phyloP scores from a whole-genome alignment of 1,140 invertebrate genomes.

The Amphibalanus amphitrite region DNA sequence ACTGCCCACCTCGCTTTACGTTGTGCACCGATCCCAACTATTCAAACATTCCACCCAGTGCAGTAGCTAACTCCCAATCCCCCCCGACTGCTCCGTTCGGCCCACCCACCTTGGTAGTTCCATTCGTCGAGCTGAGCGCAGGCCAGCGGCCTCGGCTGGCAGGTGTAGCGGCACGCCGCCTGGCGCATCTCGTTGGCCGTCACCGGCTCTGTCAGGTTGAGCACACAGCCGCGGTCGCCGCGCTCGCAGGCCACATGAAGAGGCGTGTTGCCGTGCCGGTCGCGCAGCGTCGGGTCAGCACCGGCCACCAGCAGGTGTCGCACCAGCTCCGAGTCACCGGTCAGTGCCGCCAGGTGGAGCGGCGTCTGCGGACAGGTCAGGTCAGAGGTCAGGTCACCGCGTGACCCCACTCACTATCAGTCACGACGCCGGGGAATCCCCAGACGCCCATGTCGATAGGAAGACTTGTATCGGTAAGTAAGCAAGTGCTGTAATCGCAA shows the following conservation, averaged over 20 bases:
- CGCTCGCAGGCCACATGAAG: slow-evolving; percentile 37
- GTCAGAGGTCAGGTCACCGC: no score
- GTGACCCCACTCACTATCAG: no score
- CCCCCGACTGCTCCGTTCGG: no score
- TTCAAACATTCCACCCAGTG: no score
- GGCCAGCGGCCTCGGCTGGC: background rate
- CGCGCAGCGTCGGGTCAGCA: slow-evolving; percentile 32
- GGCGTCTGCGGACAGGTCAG: slow-evolving; percentile 26
- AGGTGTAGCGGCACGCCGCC: background rate
- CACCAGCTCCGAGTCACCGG: slow-evolving; percentile 40
- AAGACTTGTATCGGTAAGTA: no score
- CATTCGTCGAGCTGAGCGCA: background rate
- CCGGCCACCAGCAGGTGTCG: slow-evolving; percentile 43
- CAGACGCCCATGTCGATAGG: no score
- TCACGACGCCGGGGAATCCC: no score
- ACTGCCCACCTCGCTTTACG: no score
- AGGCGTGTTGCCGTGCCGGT: slow-evolving; percentile 44
- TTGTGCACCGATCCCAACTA: no score
- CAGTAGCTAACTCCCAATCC: no score
- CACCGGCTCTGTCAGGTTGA: slow-evolving; percentile 16
- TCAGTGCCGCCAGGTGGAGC: slow-evolving; percentile 60
- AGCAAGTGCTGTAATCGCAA: no score
- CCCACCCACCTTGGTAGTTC: background rate
- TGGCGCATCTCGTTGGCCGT: slow-evolving; percentile 13
- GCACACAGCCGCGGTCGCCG: slow-evolving; percentile 13